Evolutionary conservation across 1,140 invertebrate species (phyloP).

Genomic region (Drosophila persimilis): DNA sequence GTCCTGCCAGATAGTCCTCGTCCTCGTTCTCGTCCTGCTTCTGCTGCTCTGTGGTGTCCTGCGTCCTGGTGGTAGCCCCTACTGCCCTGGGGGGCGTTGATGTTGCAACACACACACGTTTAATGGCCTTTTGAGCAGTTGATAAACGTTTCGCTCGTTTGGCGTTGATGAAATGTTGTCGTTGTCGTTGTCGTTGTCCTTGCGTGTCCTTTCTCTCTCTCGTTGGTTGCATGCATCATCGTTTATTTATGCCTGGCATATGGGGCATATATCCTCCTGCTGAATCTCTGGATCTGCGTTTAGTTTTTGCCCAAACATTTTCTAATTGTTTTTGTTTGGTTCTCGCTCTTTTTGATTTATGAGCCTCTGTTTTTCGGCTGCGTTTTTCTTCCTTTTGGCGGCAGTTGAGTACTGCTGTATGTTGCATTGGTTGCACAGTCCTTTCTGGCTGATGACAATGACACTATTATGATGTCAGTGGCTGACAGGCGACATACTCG

Average conservation of each 20-base stretch:
- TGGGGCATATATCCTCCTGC: conserved; percentile 47
- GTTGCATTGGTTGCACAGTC: neutral
- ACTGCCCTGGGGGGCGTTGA: conserved; percentile 39
- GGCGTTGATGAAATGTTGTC: conserved; percentile 81
- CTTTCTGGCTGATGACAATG: conserved; percentile 67
- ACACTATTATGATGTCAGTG: conserved; percentile 78
- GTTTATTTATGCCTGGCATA: conserved; percentile 75
- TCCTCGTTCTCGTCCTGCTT: conserved; percentile 33
- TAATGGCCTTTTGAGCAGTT: conserved; percentile 83
- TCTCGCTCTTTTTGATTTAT: conserved; percentile 66
- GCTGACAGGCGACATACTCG: conserved; percentile 68
- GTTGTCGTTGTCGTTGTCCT: conserved; percentile 12
- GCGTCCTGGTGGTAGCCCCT: neutral
- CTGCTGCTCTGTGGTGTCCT: conserved; percentile 6
- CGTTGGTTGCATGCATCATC: conserved; percentile 46
- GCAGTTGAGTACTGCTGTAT: conserved; percentile 3
- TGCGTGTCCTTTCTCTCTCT: conserved; percentile 9
- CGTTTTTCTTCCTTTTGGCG: conserved; percentile 32
- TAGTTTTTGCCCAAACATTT: conserved; percentile 73
- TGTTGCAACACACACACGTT: conserved; percentile 68
- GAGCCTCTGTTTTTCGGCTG: conserved; percentile 17
- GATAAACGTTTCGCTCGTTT: conserved; percentile 82
- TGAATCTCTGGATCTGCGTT: conserved; percentile 20
- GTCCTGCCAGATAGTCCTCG: conserved; percentile 76
- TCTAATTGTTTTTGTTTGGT: conserved; percentile 80